Percentiles rank a stretch among this genome's conserved stretches.
phyloP scores from a whole-genome alignment of 2,113 vertebrate genomes.

The Planiliza haematocheilus region DNA sequence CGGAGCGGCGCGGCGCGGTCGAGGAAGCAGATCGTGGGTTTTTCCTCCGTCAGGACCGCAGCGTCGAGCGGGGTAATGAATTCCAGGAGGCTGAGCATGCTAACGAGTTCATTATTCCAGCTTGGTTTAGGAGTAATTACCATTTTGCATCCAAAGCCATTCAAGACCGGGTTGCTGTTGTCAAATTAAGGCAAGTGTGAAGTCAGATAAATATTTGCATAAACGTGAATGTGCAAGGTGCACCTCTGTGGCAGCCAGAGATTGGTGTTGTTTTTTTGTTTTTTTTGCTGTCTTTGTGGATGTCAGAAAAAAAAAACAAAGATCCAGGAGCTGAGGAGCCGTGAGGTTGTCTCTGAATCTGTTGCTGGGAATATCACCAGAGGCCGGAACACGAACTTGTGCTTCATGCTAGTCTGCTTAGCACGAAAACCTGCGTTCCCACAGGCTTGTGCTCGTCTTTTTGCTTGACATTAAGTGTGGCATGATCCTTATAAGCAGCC shows the following conservation, averaged over 20 bases:
- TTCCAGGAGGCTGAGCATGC: constrained; percentile 80
- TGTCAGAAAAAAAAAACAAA: constrained; percentile 11
- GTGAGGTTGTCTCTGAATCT: neutral
- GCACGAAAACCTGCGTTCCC: neutral
- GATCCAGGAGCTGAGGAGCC: neutral
- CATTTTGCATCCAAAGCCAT: constrained; percentile 79
- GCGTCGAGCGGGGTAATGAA: constrained; percentile 64
- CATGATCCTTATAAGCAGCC: constrained; percentile 48
- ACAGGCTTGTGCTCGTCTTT: neutral
- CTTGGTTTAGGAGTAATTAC: constrained; percentile 78
- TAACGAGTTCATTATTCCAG: constrained; percentile 81
- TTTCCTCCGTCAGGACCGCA: constrained; percentile 58
- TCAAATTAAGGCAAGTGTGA: constrained; percentile 74
- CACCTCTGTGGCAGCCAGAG: constrained; percentile 24
- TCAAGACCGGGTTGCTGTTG: constrained; percentile 67
- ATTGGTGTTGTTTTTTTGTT: constrained; percentile 9
- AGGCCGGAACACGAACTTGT: constrained; percentile 14
- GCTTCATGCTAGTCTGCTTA: constrained; percentile 1
- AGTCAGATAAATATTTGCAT: constrained; percentile 78
- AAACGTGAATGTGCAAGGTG: constrained; percentile 16
- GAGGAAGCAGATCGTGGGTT: constrained; percentile 61
- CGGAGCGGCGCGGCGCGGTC: constrained; percentile 11
- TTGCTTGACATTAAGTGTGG: constrained; percentile 19
- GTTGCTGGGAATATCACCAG: constrained; percentile 7
- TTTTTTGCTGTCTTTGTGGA: too few species aligned